Evolutionary conservation across 2,888 invertebrate species (phyloP).

Genomic region (Sesia bembeciformis): DNA sequence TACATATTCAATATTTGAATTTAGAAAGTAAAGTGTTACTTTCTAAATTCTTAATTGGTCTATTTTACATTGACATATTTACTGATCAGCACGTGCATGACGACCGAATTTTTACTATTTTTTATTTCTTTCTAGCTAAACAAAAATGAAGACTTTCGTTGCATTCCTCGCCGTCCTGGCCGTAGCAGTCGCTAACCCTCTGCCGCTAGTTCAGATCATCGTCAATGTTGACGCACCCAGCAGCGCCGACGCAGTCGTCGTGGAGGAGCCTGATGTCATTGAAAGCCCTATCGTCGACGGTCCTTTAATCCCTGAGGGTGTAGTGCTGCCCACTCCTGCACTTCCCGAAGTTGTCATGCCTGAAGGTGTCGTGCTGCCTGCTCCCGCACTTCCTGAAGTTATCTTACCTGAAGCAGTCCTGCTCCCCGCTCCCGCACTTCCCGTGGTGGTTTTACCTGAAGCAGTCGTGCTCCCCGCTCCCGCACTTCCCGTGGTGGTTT

Average conservation of each 20-base stretch:
- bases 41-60: too few species aligned
- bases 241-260: conserved; percentile 8
- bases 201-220: conserved; percentile 34
- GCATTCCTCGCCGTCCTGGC: conserved; percentile 33
- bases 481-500: conserved; percentile 2
- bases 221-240: conserved; percentile 32
- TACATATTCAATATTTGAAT: too few species aligned
- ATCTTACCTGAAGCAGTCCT: not conserved
- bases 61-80: too few species aligned
- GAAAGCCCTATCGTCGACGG: conserved; percentile 7
- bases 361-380: conserved; percentile 3
- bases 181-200: conserved; percentile 31
- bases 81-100: too few species aligned
- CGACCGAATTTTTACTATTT: not conserved
- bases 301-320: conserved; percentile 2
- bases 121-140: not conserved
- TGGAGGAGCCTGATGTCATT: conserved; percentile 6
- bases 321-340: conserved; percentile 6
- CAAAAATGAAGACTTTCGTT: conserved; percentile 31
- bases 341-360: conserved; percentile 6
- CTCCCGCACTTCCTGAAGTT: conserved; percentile 10
- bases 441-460: conserved; percentile 4
- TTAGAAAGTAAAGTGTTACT: too few species aligned
- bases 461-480: conserved; percentile 6
- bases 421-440: conserved; percentile 7